Evolutionary conservation across 2,888 invertebrate genomes (phyloP).

Genomic region (Nasonovia ribisnigri): DNA sequence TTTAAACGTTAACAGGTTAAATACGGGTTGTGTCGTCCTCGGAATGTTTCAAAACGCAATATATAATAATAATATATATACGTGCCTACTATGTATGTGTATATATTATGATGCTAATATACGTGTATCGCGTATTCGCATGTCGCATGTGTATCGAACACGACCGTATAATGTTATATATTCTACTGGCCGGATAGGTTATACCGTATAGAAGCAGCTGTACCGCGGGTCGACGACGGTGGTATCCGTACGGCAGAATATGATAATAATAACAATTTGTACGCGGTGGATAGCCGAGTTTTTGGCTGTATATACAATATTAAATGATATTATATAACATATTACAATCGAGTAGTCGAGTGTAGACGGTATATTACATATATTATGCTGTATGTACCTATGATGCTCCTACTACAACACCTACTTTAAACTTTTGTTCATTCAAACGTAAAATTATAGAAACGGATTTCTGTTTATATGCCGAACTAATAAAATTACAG

Average conservation of each 20-base stretch:
- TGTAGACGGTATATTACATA: no score
- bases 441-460: no score
- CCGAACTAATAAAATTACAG: no score
- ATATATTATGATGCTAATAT: background rate
- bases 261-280: background rate
- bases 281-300: no score
- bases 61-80: background rate
- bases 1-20: slow-evolving; percentile 38
- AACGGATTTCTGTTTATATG: no score
- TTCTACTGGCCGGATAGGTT: background rate
- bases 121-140: background rate
- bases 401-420: no score
- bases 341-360: no score
- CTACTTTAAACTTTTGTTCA: no score
- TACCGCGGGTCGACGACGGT: background rate
- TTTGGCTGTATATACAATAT: background rate
- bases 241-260: background rate
- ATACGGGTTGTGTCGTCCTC: background rate
- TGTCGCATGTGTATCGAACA: background rate
- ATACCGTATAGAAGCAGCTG: background rate
- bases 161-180: background rate
- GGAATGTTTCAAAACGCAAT: background rate
- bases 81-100: background rate
- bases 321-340: background rate
- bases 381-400: no score